These are phyloP conservation scores for Porites australiensis DNA, from an alignment of 64 coral and sea anemone species.

Conservation along the genomic window DNA sequence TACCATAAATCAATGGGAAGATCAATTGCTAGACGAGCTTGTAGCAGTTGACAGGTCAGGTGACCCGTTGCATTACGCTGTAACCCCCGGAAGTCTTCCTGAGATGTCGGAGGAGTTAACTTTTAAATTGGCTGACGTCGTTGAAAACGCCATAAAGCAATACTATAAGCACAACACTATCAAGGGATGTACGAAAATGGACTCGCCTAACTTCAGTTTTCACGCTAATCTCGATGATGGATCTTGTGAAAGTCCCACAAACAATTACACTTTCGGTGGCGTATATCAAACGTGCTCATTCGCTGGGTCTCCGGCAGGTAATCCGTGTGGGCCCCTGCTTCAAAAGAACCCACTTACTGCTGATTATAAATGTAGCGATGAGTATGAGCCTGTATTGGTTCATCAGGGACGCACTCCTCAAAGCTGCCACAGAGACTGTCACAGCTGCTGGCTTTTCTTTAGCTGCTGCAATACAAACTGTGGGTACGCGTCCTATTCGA, in stretches of 20 bases:
- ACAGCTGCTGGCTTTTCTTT: constrained; percentile 68
- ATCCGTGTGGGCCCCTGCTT: constrained; percentile 67
- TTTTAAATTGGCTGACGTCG: constrained; percentile 57
- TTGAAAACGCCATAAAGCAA: constrained; percentile 72
- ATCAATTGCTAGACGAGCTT: constrained; percentile 63
- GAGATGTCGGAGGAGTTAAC: constrained; percentile 68
- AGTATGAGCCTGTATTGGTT: constrained; percentile 78
- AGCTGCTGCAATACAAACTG: constrained; percentile 81
- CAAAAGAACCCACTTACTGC: constrained; percentile 87
- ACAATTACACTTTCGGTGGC: constrained; percentile 92
- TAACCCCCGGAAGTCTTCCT: constrained; percentile 68
- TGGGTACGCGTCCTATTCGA: constrained; percentile 55
- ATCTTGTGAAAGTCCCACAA: constrained; percentile 76
- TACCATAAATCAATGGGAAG: constrained; percentile 83
- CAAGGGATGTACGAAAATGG: constrained; percentile 87
- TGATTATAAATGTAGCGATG: constrained; percentile 73
- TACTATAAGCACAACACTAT: constrained; percentile 92
- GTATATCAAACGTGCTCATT: constrained; percentile 83
- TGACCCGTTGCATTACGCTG: constrained; percentile 75
- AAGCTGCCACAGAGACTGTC: constrained; percentile 76
- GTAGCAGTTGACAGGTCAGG: constrained; percentile 77
- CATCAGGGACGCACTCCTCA: constrained; percentile 79
- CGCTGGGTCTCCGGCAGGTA: constrained; percentile 45
- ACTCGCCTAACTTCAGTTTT: constrained; percentile 93
- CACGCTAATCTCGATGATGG: constrained; percentile 92